Evolutionary conservation across 2,113 vertebrate species (phyloP).

Genomic region (Antigone vipio): DNA sequence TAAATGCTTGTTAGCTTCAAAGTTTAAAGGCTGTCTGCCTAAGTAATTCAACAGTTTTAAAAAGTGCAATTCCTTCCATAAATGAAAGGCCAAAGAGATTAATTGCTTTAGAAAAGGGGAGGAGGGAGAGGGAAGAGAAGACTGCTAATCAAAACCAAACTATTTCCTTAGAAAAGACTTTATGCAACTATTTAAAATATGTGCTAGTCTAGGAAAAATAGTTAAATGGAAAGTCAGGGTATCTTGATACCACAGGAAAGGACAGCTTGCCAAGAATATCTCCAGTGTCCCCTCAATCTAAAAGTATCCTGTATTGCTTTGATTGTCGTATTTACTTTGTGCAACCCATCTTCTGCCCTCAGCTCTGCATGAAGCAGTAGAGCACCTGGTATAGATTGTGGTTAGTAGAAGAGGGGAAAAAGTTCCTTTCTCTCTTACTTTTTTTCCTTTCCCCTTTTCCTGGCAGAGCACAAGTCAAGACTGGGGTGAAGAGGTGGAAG

Average conservation of each 20-base stretch:
- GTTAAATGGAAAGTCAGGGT: conserved; percentile 58
- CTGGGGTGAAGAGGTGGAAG: conserved; percentile 95
- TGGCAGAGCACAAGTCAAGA: conserved; percentile 93
- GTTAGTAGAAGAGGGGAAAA: neutral
- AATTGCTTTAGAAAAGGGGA: neutral
- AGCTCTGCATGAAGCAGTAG: neutral
- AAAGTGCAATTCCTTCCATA: conserved; percentile 9
- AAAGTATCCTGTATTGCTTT: neutral
- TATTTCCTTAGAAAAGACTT: conserved; percentile 46
- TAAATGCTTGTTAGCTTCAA: neutral
- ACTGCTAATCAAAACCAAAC: conserved; percentile 47
- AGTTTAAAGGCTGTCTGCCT: neutral
- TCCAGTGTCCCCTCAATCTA: conserved; percentile 5
- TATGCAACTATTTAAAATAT: conserved; percentile 62
- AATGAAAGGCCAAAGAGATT: conserved; percentile 6
- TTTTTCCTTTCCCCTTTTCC: neutral
- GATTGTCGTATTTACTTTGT: conserved; percentile 49
- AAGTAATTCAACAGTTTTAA: neutral
- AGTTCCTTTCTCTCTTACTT: neutral
- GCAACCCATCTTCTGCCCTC: conserved; percentile 12
- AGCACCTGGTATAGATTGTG: conserved; percentile 58
- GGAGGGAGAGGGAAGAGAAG: neutral
- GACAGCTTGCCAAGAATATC: conserved; percentile 58
- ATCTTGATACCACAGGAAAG: conserved; percentile 63
- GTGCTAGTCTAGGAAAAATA: conserved; percentile 63